Conservation (phyloP, 2,113 vertebrate species). For the Melierax canorus region DNA sequence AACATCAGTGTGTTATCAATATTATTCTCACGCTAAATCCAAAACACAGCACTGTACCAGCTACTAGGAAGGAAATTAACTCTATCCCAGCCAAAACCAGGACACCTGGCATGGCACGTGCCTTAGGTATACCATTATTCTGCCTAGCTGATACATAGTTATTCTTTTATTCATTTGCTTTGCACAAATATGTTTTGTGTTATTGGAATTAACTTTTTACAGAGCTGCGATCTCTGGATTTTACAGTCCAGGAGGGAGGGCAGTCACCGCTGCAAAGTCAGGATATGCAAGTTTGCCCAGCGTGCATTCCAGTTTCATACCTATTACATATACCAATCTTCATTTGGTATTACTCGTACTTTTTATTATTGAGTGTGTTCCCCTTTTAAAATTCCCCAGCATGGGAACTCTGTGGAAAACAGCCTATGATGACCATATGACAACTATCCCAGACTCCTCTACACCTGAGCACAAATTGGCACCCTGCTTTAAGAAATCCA, state of each 20-base stretch:
- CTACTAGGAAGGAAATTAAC: no score
- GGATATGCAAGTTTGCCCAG: not conserved
- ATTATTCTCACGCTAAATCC: no score
- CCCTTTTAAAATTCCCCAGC: not conserved
- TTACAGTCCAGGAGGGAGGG: not conserved
- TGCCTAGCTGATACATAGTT: not conserved
- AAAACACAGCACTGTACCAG: no score
- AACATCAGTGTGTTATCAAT: no score
- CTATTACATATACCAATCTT: not conserved
- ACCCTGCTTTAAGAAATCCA: not conserved
- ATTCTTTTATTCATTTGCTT: not conserved
- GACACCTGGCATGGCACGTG: no score
- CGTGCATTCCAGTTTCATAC: not conserved
- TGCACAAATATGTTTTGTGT: not conserved
- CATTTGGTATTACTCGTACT: not conserved
- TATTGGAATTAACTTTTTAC: constrained; percentile 3
- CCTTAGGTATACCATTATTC: not conserved
- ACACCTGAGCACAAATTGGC: not conserved
- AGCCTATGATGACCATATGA: not conserved
- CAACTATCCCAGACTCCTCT: not conserved
- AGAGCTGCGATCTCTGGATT: not conserved
- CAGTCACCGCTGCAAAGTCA: not conserved
- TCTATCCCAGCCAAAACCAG: no score
- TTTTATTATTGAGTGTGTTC: not conserved
- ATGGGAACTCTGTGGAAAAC: not conserved